Evolutionary conservation across 2,888 invertebrate species (phyloP), one percentile per base, ranked within the genome.

Genomic region (Xestia c-nigrum): DNA sequence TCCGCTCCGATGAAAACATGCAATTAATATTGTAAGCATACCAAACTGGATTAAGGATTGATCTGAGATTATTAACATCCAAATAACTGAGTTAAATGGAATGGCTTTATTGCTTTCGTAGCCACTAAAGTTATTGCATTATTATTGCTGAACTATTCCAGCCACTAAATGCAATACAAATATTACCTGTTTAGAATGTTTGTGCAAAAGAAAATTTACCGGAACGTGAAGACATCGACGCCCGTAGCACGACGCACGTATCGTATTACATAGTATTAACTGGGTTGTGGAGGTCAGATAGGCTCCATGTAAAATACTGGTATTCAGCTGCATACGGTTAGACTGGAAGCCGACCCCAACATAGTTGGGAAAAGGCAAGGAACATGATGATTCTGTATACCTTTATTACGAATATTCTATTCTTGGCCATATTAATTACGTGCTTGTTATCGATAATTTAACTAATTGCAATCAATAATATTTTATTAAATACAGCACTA

Each of bases 1-100:
- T 69, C 59, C 7, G 65, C 50, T 38, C 21, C 43, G 6, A 43
- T 61, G 43, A 50, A 61, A 52, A 19, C 14, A n/a, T 43, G 10
- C n/a, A 67, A 68, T 78, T 59, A 59, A 57, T 67, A 68, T 79
- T 79, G 69, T 40, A 47, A n/a, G 31, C 57, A 50, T 59, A 38
- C 43, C 31, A 3, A 66, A 47, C n/a, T 19, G 55, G 6, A n/a
- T 31, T 0, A 14, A 47, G 14, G 12, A 31, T 12, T 55, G 6
- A 31, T 0, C 43, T 19, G 7, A 21, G 14, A 69, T 52, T 66
- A 19, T 21, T 52, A 19, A 21, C 47, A 38, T 16, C 46, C 43
- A 10, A 59, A 61, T 61, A 16, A 46, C 10, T 19, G 1, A 19
- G 3, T 43, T 24, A 69, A 57, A 19, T 24, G 1, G 21, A 12